phyloP scores from a whole-genome alignment of 2,113 vertebrate species.

The Fulmarus glacialis region DNA sequence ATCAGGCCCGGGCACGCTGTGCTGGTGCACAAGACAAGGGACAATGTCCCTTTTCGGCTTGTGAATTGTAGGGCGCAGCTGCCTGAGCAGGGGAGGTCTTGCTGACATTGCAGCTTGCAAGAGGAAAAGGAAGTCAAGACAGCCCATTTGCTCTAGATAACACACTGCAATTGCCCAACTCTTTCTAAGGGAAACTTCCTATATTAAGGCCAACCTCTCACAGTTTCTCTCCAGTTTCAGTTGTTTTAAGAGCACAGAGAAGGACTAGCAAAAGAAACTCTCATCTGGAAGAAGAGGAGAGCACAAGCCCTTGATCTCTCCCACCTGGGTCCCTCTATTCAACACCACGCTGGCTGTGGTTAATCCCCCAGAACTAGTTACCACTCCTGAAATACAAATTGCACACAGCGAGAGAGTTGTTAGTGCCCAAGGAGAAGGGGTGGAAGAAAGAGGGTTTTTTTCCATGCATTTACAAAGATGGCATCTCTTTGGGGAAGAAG shows the following conservation, averaged over 20 bases:
- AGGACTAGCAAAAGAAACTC: neutral
- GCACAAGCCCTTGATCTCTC: neutral
- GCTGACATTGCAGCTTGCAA: neutral
- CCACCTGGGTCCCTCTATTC: neutral
- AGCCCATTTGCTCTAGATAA: neutral
- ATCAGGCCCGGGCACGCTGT: rapidly evolving
- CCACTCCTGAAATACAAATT: neutral
- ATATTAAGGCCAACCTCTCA: neutral
- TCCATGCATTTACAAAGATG: neutral
- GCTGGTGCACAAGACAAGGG: neutral
- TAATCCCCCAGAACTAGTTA: neutral
- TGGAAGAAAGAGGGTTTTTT: neutral
- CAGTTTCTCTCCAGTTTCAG: neutral
- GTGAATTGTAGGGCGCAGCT: neutral
- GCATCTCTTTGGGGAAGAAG: neutral
- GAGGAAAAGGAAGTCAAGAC: neutral
- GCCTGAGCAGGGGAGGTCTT: neutral
- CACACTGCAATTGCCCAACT: rapidly evolving
- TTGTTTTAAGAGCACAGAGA: neutral
- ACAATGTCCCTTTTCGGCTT: neutral
- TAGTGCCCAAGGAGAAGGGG: neutral
- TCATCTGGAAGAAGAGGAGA: neutral
- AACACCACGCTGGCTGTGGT: neutral
- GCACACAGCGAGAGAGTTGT: neutral
- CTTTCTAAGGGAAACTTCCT: neutral